Conservation (phyloP, 1,140 invertebrate genomes). For the Tetramorium alpestre region DNA sequence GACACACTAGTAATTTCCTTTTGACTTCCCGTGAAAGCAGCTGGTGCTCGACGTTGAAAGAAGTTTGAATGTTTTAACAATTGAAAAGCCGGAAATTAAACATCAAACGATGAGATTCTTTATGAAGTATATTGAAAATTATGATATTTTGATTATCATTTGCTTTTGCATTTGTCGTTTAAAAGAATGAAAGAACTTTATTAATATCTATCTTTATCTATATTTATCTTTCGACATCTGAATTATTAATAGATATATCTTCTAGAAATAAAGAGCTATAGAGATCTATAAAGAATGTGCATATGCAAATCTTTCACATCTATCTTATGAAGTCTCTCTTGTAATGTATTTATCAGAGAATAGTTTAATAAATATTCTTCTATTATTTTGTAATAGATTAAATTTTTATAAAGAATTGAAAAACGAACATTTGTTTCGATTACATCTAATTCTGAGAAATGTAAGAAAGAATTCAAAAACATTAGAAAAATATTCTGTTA, state of each 20-base stretch:
- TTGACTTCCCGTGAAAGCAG: neutral
- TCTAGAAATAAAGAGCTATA: neutral
- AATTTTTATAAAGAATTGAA: neutral
- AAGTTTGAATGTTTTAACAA: constrained; percentile 11
- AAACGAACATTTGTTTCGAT: neutral
- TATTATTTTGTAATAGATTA: neutral
- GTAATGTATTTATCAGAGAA: neutral
- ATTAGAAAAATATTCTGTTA: neutral
- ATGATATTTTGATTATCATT: too few relatives aligned
- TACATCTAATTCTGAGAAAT: neutral
- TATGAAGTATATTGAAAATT: neutral
- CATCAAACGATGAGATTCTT: constrained; percentile 24
- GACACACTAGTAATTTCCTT: neutral
- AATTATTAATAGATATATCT: neutral
- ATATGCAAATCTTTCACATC: neutral
- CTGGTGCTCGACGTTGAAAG: neutral
- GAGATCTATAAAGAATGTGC: neutral
- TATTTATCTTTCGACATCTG: neutral
- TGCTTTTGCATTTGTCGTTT: too few relatives aligned
- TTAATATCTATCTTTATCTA: too few relatives aligned
- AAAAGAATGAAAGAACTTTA: too few relatives aligned
- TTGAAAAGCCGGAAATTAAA: constrained; percentile 43
- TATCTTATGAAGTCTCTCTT: neutral
- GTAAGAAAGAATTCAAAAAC: constrained; percentile 2
- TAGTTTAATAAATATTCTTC: neutral